Evolutionary conservation across 2,113 vertebrate genomes (phyloP).

Genomic region (Amazona vittata): DNA sequence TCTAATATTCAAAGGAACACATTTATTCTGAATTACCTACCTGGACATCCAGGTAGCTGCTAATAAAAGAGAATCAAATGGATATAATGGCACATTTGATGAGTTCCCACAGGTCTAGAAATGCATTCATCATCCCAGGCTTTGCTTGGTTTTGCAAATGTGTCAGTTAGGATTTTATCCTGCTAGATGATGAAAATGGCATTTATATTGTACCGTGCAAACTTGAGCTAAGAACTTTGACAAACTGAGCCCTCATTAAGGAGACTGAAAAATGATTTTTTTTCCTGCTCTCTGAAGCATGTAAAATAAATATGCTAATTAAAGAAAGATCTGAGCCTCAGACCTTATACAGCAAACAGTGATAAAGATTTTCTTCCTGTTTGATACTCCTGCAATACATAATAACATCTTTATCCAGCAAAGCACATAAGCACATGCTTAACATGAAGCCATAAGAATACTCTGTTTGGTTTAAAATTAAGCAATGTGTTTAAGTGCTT

Average conservation of each 20-base stretch:
- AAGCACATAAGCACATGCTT: fast-evolving
- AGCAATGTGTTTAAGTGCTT: not conserved
- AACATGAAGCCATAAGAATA: not conserved
- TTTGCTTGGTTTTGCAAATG: conserved; percentile 5
- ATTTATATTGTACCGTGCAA: not conserved
- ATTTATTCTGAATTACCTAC: conserved; percentile 64
- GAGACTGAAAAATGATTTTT: not conserved
- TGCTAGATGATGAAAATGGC: not conserved
- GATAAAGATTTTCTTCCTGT: not conserved
- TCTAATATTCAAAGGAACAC: conserved; percentile 47
- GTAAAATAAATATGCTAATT: not conserved
- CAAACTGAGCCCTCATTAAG: not conserved
- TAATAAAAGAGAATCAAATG: conserved; percentile 21
- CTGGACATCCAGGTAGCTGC: conserved; percentile 29
- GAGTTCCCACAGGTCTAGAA: not conserved
- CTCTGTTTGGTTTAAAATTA: not conserved
- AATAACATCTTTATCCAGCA: not conserved
- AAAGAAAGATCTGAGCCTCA: not conserved
- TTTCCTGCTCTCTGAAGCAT: not conserved
- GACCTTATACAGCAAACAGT: not conserved
- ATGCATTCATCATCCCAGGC: not conserved
- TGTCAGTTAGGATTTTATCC: not conserved
- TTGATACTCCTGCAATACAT: not conserved
- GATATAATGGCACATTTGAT: not conserved
- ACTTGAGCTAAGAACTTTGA: not conserved